These are phyloP conservation scores for Tricholaema leucomelas DNA, from an alignment of 2,113 vertebrate genomes.

Conservation along the genomic window DNA sequence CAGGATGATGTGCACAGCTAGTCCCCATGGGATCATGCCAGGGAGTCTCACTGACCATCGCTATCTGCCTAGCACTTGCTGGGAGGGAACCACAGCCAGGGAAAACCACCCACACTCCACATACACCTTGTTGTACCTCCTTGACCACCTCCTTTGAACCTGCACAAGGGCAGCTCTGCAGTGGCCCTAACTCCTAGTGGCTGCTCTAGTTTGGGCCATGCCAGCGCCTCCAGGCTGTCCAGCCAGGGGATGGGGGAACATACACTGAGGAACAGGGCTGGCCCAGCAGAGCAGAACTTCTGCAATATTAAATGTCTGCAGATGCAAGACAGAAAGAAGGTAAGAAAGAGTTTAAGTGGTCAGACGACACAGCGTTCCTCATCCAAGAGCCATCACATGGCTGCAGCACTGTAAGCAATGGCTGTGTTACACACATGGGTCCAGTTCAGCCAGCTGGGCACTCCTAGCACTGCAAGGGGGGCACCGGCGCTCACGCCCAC, in stretches of 20 bases:
- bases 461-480: background rate
- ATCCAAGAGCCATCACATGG: fast-evolving
- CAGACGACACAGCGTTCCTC: background rate
- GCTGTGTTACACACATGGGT: fast-evolving
- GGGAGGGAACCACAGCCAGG: background rate
- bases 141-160: fast-evolving
- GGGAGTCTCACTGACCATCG: background rate
- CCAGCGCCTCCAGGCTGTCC: background rate
- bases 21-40: fast-evolving
- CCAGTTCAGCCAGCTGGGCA: background rate
- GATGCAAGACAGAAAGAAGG: background rate
- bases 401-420: background rate
- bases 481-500: background rate
- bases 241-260: background rate
- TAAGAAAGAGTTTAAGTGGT: background rate
- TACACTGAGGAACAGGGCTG: background rate
- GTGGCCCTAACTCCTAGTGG: background rate
- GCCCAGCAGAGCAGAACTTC: background rate
- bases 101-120: fast-evolving
- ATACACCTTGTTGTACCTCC: background rate
- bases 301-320: background rate
- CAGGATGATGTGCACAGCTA: background rate
- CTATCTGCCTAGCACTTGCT: fast-evolving
- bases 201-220: fast-evolving
- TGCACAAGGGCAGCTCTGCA: background rate